phyloP scores from a whole-genome alignment of 1,140 invertebrate genomes.

The Papilio machaon region DNA sequence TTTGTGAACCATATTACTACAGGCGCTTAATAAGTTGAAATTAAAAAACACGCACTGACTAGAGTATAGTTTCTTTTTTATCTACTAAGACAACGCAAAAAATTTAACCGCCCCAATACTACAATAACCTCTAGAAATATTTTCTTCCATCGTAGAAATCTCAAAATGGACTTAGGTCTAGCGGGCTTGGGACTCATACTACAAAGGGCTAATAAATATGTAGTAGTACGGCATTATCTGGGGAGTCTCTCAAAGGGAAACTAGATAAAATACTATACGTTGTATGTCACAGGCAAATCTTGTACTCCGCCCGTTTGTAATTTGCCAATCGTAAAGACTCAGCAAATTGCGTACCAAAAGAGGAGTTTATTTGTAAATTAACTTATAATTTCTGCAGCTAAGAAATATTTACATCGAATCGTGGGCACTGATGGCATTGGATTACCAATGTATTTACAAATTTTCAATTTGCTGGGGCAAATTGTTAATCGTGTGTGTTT shows the following conservation, averaged over 20 bases:
- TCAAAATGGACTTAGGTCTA: background rate
- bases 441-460: background rate
- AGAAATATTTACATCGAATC: too few relatives aligned
- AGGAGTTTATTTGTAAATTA: too few relatives aligned
- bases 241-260: background rate
- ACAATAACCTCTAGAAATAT: background rate
- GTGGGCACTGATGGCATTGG: too few relatives aligned
- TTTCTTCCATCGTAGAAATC: background rate
- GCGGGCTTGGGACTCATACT: background rate
- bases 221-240: background rate
- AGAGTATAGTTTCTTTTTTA: background rate
- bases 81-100: too few relatives aligned
- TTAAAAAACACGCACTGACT: background rate
- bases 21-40: background rate
- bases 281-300: too few relatives aligned
- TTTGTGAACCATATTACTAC: background rate
- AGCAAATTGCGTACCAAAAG: too few relatives aligned
- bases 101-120: too few relatives aligned
- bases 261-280: background rate
- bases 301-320: too few relatives aligned
- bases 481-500: background rate
- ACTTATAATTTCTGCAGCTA: too few relatives aligned
- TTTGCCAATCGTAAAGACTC: too few relatives aligned
- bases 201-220: slow-evolving; percentile 4
- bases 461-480: background rate